Conservation (phyloP, 2,797 vertebrate species). For the Malurus splendens region DNA sequence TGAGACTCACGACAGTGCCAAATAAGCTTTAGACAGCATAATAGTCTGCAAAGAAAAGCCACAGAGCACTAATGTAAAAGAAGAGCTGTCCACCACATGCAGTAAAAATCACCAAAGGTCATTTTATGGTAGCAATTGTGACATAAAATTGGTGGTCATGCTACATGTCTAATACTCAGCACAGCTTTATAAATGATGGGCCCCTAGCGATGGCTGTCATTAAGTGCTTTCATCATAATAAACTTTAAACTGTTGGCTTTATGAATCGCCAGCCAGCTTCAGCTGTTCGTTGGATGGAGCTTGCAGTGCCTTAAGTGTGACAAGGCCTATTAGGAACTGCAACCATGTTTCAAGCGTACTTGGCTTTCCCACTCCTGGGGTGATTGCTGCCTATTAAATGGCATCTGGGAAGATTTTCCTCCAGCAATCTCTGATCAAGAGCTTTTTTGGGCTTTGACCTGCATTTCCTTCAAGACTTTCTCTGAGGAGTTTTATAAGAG, state of each 20-base stretch:
- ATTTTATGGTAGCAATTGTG: constrained; percentile 86
- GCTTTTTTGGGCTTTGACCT: constrained; percentile 86
- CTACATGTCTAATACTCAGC: constrained; percentile 86
- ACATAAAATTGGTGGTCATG: constrained; percentile 86
- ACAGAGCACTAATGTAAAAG: constrained; percentile 83
- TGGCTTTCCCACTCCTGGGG: constrained; percentile 82
- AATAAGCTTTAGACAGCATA: constrained; percentile 85
- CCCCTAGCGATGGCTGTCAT: constrained; percentile 85
- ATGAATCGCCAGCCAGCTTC: constrained; percentile 85
- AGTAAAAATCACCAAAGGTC: constrained; percentile 86
- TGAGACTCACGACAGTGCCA: constrained; percentile 80
- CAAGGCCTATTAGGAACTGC: constrained; percentile 86
- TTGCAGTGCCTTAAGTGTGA: constrained; percentile 84
- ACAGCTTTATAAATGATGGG: constrained; percentile 83
- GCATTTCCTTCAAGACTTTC: constrained; percentile 85
- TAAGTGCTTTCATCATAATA: constrained; percentile 89
- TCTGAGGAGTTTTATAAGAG: constrained; percentile 84
- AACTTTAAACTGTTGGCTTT: constrained; percentile 90
- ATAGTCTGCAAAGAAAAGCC: constrained; percentile 83
- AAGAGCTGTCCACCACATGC: constrained; percentile 84
- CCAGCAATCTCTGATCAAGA: constrained; percentile 85
- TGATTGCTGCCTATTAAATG: constrained; percentile 85
- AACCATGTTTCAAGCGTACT: constrained; percentile 83
- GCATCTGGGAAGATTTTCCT: constrained; percentile 84
- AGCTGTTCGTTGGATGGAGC: constrained; percentile 81